These are phyloP conservation scores for Promerops cafer DNA, from an alignment of 2,113 vertebrate genomes.

Conservation along the genomic window DNA sequence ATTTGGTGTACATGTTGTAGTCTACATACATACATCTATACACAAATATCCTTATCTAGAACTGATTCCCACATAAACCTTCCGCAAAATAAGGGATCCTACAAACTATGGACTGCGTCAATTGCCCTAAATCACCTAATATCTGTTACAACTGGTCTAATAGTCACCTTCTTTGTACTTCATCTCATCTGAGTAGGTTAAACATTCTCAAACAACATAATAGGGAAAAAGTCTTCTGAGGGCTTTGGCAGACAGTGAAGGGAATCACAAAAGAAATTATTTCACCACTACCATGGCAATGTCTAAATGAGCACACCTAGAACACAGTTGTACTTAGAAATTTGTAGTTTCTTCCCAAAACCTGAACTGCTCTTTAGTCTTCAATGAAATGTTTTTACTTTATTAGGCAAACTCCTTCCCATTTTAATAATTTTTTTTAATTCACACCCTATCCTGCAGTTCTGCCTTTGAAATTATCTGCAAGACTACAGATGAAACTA, in stretches of 20 bases:
- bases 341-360: not conserved
- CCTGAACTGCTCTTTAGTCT: not conserved
- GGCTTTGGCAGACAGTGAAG: not conserved
- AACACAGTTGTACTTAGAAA: not conserved
- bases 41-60: not conserved
- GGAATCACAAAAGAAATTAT: not conserved
- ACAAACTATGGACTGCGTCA: not conserved
- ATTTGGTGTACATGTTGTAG: accelerated
- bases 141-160: not conserved
- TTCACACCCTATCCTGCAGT: not conserved
- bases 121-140: not conserved
- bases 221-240: not conserved
- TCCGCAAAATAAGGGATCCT: not conserved
- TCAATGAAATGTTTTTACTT: not conserved
- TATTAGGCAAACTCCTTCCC: not conserved
- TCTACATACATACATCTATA: not conserved
- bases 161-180: not conserved
- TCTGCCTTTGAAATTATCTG: not conserved
- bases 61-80: not conserved
- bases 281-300: not conserved
- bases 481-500: too few relatives aligned
- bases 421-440: not conserved
- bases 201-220: not conserved
- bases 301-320: not conserved
- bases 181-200: not conserved